A percentile compares a stretch with the other conserved stretches of the same genome.
phyloP scores from a whole-genome alignment of 2,113 vertebrate genomes.

The Pteropus alecto region DNA sequence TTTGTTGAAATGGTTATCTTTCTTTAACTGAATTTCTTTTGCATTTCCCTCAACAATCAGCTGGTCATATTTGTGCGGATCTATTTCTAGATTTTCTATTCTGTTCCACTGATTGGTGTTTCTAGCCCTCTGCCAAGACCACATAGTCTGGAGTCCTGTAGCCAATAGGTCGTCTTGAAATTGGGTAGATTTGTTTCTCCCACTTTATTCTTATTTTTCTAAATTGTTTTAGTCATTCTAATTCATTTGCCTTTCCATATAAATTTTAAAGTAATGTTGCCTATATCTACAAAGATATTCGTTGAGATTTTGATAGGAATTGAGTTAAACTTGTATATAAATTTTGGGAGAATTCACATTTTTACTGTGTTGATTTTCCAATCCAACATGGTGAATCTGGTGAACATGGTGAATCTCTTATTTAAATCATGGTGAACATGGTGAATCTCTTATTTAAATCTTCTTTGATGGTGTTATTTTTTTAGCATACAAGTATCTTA shows the following conservation, averaged over 20 bases:
- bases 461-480: neutral
- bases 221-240: neutral
- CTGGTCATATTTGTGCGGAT: neutral
- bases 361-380: neutral
- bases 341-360: neutral
- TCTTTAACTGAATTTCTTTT: neutral
- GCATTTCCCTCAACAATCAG: neutral
- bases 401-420: neutral
- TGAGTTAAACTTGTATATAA: neutral
- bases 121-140: neutral
- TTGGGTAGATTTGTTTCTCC: neutral
- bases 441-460: neutral
- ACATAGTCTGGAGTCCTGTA: neutral
- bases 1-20: neutral
- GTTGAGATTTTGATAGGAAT: neutral
- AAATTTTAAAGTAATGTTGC: neutral
- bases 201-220: neutral
- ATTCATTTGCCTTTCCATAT: neutral
- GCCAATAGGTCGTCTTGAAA: neutral
- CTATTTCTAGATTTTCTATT: neutral
- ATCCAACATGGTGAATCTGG: too few species aligned
- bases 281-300: neutral
- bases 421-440: too few species aligned
- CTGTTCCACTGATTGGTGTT: neutral
- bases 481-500: neutral